Evolutionary conservation across 2,888 invertebrate species (phyloP).

Genomic region (Zootermopsis nevadensis): DNA sequence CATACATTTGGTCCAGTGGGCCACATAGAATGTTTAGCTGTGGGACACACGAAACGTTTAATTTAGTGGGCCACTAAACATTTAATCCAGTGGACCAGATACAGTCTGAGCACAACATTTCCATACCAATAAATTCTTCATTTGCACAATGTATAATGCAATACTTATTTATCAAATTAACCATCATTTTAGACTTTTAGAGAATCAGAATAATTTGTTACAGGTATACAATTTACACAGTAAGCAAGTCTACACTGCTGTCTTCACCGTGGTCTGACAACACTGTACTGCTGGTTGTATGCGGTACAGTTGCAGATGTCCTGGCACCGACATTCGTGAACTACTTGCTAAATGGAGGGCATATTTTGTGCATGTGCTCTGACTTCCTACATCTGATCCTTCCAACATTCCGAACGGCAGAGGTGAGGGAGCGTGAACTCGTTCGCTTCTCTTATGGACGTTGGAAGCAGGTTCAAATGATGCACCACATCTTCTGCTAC

Average conservation of each 20-base stretch:
- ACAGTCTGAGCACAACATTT: no score
- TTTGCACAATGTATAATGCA: no score
- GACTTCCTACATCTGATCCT: constrained; percentile 81
- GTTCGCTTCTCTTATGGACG: constrained; percentile 86
- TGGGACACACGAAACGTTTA: no score
- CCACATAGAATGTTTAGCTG: no score
- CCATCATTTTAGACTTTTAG: neutral
- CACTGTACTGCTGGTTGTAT: constrained; percentile 79
- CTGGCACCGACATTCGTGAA: constrained; percentile 76
- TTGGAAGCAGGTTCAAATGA: constrained; percentile 83
- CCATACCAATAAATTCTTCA: no score
- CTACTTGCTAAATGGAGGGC: constrained; percentile 77
- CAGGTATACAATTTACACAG: constrained; percentile 64
- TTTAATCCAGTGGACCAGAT: no score
- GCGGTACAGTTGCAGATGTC: constrained; percentile 77
- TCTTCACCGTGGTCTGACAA: constrained; percentile 73
- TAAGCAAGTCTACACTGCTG: constrained; percentile 62
- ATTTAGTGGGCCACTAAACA: no score
- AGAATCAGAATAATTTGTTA: constrained; percentile 40
- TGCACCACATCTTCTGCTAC: constrained; percentile 90
- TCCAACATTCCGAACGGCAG: constrained; percentile 85
- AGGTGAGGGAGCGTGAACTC: constrained; percentile 84
- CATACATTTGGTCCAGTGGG: no score
- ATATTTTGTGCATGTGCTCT: constrained; percentile 82
- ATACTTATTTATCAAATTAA: no score